These are phyloP conservation scores for Emmelina monodactyla DNA, from an alignment of 2,888 invertebrate genomes.

Conservation along the genomic window DNA sequence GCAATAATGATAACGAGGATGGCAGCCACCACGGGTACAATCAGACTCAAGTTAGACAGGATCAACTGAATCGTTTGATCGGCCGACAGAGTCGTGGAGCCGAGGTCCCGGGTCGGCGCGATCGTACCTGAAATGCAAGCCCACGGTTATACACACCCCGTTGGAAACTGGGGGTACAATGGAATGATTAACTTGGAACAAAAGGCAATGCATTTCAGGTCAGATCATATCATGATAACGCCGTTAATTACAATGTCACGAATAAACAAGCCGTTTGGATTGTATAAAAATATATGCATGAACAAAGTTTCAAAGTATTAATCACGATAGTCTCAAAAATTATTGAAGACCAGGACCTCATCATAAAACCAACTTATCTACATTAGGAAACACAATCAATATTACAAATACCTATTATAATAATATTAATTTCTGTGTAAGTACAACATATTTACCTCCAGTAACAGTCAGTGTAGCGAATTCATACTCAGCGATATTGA, in stretches of 20 bases:
- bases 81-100: conserved; percentile 72
- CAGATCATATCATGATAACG: too few relatives aligned
- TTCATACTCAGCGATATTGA: conserved; percentile 93
- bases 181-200: conserved; percentile 10
- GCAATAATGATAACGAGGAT: conserved; percentile 92
- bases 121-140: conserved; percentile 89
- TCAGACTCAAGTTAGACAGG: conserved; percentile 89
- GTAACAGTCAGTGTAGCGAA: conserved; percentile 93
- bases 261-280: too few relatives aligned
- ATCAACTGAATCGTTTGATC: conserved; percentile 88
- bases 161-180: conserved; percentile 2
- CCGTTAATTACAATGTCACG: too few relatives aligned
- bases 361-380: too few relatives aligned
- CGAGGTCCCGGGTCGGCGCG: conserved; percentile 83
- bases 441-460: conserved; percentile 75
- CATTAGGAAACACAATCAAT: too few relatives aligned
- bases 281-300: too few relatives aligned
- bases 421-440: too few relatives aligned
- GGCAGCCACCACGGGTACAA: conserved; percentile 92
- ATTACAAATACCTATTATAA: too few relatives aligned
- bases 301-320: too few relatives aligned
- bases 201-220: conserved; percentile 61
- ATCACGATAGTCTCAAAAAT: too few relatives aligned
- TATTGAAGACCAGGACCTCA: too few relatives aligned
- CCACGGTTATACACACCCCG: conserved; percentile 18